Conservation (phyloP, 1,140 invertebrate species). For the Heliconius congener region DNA sequence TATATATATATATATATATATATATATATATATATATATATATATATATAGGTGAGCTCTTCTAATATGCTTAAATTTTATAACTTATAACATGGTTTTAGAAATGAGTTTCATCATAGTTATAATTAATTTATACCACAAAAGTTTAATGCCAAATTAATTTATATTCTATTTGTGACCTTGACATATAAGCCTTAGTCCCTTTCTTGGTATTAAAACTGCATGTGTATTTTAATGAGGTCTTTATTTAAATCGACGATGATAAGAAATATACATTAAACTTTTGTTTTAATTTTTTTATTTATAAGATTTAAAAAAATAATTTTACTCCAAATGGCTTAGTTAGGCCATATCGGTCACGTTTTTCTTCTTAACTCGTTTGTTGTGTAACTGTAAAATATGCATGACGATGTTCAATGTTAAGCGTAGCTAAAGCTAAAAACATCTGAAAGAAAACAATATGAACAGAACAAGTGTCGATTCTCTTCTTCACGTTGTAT, state of each 20-base stretch:
- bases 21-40: too few species aligned
- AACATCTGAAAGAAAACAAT: conserved; percentile 67
- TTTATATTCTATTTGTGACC: conserved; percentile 34
- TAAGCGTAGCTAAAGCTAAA: conserved; percentile 53
- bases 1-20: too few species aligned
- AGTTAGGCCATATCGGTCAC: conserved; percentile 35
- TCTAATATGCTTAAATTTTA: background rate
- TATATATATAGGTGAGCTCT: background rate
- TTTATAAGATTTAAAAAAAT: background rate
- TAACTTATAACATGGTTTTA: background rate
- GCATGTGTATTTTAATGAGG: conserved; percentile 7
- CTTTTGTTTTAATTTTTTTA: background rate
- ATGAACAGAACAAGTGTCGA: conserved; percentile 39
- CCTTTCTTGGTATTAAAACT: conserved; percentile 40
- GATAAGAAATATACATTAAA: background rate
- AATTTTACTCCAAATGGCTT: background rate
- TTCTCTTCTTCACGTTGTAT: conserved; percentile 57
- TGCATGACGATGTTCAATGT: conserved; percentile 37
- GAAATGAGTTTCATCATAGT: background rate
- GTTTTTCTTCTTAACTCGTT: conserved; percentile 14
- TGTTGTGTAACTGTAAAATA: conserved; percentile 30
- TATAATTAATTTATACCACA: conserved; percentile 26
- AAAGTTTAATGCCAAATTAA: conserved; percentile 33
- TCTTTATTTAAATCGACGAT: background rate
- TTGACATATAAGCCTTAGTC: conserved; percentile 49